Evolutionary conservation across 1,140 invertebrate species (phyloP).

Genomic region (Elymnias hypermnestra): DNA sequence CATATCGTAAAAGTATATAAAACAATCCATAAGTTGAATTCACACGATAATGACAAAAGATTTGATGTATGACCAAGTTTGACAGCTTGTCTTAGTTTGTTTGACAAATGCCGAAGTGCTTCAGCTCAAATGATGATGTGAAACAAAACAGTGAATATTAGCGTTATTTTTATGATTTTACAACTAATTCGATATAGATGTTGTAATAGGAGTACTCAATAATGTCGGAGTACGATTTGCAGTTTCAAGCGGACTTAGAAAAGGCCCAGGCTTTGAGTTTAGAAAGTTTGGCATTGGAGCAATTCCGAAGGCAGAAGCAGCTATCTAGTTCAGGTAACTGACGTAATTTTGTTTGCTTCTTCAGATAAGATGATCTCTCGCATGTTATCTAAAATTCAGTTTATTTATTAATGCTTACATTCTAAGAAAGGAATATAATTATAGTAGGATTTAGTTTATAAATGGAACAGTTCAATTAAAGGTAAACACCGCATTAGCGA

Average conservation of each 20-base stretch:
- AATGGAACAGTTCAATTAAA: too few relatives aligned
- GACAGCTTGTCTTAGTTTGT: conserved; percentile 20
- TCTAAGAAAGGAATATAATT: too few relatives aligned
- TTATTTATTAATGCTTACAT: neutral
- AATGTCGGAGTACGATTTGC: conserved; percentile 84
- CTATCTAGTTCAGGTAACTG: conserved; percentile 58
- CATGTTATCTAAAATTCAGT: neutral
- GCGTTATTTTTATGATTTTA: conserved; percentile 48
- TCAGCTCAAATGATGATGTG: conserved; percentile 29
- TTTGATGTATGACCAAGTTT: conserved; percentile 22
- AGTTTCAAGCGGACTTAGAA: conserved; percentile 90
- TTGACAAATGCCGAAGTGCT: conserved; percentile 33
- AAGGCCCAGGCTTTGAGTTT: conserved; percentile 90
- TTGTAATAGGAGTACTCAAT: conserved; percentile 33
- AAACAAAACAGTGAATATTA: conserved; percentile 40
- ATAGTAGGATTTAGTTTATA: too few relatives aligned
- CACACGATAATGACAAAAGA: neutral
- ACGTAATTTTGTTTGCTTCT: conserved; percentile 57
- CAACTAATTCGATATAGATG: conserved; percentile 42
- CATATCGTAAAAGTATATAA: too few relatives aligned
- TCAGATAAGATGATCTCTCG: conserved; percentile 34
- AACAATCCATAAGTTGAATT: too few relatives aligned
- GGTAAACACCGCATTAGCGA: too few relatives aligned
- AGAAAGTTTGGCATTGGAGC: conserved; percentile 88
- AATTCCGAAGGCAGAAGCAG: conserved; percentile 82